Base-by-base conservation (phyloP, 2,797 vertebrate species). In the Myioborus melanocephalus region DNA sequence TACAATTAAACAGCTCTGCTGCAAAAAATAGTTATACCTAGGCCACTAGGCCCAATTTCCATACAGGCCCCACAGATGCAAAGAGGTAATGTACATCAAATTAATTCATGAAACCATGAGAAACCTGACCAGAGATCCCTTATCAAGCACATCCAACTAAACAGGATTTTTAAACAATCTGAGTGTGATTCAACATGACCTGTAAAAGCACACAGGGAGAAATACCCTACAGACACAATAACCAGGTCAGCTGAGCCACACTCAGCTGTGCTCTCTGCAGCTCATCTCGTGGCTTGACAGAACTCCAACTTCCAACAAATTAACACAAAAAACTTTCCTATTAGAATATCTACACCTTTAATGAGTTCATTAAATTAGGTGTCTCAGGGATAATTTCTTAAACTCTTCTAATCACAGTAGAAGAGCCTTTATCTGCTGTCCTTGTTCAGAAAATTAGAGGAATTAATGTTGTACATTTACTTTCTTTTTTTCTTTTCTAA, bases 161-260 rank as follows among this genome's bases (percentile, higher is more conserved):
- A 72, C 19, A 90, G 52, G 84, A 64, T 88, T 87, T 95, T 94
- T 64, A 72, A 93, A 76, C 39, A 27, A 83, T 22, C 53, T 3
- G 64, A 75, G 57, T 26, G n/a, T 18, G 28, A 93, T 83, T 69
- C 82, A 91, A 69, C 21, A 7, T 57, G 81, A 91, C 91, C 82
- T 83, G 63, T 44, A 76, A 92, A 95, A 77, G 47, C 71, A 82
- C 0, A 15, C 1, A 64, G 47, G 50, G 80, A 87, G 53, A 68
- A 86, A 92, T 70, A 91, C 69, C 91, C 91, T 70, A 70, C 68
- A 83, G 81, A 89, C 61, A 44, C 37, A 91, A 66, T 64, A 97
- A 84, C 47, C 87, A 95, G 96, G 96, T 97, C 96, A 96, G 26
- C 88, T 39, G 60, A 93, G 76, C 66, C 90, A 71, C 80, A 22